Evolutionary conservation across 2,113 vertebrate genomes (phyloP), one percentile per base, ranked within the genome.

Genomic region (Sarotherodon lohbergeri): DNA sequence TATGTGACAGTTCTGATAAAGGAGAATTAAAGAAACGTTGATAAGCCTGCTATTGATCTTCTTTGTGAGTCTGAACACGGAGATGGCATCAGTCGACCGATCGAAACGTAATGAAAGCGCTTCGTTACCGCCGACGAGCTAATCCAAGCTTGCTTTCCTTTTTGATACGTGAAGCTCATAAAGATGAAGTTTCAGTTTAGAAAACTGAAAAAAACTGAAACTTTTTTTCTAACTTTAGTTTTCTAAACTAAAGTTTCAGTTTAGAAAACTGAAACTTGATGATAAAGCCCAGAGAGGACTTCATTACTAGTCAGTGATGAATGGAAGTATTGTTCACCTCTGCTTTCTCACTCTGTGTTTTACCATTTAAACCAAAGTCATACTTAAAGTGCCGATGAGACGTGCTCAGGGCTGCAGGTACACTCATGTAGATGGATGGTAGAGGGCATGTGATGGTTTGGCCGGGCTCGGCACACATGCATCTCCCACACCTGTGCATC

Each of bases 1-100:
- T 95, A 93, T 96, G 96, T 96, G 95, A 96, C 95, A 96, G 93
- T 94, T 94, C 87, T 88, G 93, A 96, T 94, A 90, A 95, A 96
- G 92, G 76, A 92, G 90, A 89, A 96, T 95, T 94, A 95, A 95
- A 92, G 81, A 91, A 80, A 91, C 83, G 87, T 89, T 94, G 90
- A 90, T 91, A 86, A 92, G 86, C 76, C 82, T 29, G 43, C 9
- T 90, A 86, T 90, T 52, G 87, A 63, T 61, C 71, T 32, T 82
- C 52, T 85, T 94, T 94, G 85, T 56, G 83, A 5, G 29, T 82
- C 14, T 8, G 39, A 39, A 55, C 83, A 43, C 54, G 4, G 43
- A 5, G 17, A 11, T 1, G 43, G 41, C 4, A 56, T 85, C 88
- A 39, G 50, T 59, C 19, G 1, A 4, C 12, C 81, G 43, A 86